Evolutionary conservation across 2,113 vertebrate genomes (phyloP).

Genomic region (Dendrocopos noguchii): DNA sequence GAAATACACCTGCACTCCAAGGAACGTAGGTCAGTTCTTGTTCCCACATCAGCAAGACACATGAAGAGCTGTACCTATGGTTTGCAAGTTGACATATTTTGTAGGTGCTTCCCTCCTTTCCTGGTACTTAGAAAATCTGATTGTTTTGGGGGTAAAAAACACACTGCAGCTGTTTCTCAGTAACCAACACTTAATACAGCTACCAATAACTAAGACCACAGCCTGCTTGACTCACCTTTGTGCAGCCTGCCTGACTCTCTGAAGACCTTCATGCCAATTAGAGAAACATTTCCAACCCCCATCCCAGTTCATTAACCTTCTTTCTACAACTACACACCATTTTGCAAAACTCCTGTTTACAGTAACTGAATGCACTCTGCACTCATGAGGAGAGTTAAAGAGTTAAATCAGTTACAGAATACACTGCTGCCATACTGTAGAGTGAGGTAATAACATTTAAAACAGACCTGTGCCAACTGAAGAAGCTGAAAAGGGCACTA

Average conservation of each 20-base stretch:
- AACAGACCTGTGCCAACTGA: not conserved
- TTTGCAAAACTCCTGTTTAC: not conserved
- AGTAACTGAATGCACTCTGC: not conserved
- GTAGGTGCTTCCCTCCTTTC: not conserved
- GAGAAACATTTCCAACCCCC: not conserved
- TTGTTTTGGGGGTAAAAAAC: not conserved
- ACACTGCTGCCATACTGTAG: not conserved
- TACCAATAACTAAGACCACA: not conserved
- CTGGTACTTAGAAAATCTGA: not conserved
- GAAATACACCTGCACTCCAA: not conserved
- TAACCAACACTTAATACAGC: not conserved
- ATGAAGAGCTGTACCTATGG: not conserved
- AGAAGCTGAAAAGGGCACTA: not conserved
- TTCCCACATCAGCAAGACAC: not conserved
- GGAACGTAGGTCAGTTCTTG: not conserved
- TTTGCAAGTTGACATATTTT: not conserved
- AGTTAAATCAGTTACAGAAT: not conserved
- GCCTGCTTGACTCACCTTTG: not conserved
- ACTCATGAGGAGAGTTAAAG: not conserved
- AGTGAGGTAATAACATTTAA: not conserved
- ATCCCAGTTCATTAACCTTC: not conserved
- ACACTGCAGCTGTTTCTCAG: not conserved
- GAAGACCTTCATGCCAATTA: not conserved
- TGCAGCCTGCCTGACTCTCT: not conserved
- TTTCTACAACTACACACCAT: not conserved